A percentile compares a stretch with the other conserved stretches of the same genome.
phyloP scores from a whole-genome alignment of 2,888 invertebrate species.

The Coleophora flavipennella region DNA sequence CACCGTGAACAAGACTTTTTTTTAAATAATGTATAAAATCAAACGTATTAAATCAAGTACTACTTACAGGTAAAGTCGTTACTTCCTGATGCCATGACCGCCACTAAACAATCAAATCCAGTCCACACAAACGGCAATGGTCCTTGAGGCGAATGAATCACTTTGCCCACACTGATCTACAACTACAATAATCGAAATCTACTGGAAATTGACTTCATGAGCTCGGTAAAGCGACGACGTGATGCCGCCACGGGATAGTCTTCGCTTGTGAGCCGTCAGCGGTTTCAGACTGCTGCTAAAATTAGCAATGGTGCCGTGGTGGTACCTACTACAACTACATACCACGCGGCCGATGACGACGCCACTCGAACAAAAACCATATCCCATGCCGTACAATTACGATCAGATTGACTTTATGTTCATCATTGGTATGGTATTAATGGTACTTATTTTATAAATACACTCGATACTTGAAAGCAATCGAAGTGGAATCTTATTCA shows the following conservation, averaged over 20 bases:
- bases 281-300: conserved; percentile 42
- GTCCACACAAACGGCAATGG: conserved; percentile 21
- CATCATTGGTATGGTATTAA: too few species aligned
- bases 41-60: neutral
- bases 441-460: too few species aligned
- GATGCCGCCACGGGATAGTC: conserved; percentile 37
- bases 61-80: conserved; percentile 17
- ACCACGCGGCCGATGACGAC: conserved; percentile 6
- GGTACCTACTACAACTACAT: conserved; percentile 8
- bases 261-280: conserved; percentile 30
- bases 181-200: conserved; percentile 17
- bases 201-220: neutral
- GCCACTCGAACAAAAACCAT: too few species aligned
- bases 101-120: conserved; percentile 24
- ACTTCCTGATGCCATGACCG: conserved; percentile 40
- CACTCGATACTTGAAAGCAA: too few species aligned
- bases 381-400: too few species aligned
- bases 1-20: too few species aligned
- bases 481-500: too few species aligned
- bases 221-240: conserved; percentile 26
- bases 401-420: too few species aligned
- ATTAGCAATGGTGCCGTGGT: conserved; percentile 39
- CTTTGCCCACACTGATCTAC: conserved; percentile 13
- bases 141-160: conserved; percentile 23
- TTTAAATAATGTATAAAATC: too few species aligned